These are phyloP conservation scores for Centruroides vittatus DNA, from an alignment of 1,140 invertebrate genomes.

Conservation along the genomic window DNA sequence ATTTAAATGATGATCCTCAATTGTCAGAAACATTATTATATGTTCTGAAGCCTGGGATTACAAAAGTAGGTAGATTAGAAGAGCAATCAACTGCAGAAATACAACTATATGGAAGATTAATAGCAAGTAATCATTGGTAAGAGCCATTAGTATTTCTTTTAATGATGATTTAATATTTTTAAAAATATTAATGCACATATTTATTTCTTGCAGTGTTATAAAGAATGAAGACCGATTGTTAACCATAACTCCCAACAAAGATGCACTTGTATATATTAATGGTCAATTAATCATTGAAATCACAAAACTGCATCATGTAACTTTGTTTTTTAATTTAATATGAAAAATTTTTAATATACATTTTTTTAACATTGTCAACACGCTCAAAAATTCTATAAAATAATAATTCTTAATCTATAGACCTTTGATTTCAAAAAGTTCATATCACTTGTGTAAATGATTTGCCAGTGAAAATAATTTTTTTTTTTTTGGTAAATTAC, in stretches of 20 bases:
- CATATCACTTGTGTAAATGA: no score
- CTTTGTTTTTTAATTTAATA: no score
- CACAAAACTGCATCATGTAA: constrained; percentile 33
- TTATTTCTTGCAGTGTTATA: constrained; percentile 1
- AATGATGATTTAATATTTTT: no score
- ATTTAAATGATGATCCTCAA: constrained; percentile 52
- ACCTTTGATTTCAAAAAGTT: no score
- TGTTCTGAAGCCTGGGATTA: constrained; percentile 35
- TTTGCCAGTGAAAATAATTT: no score
- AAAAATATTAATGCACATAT: constrained; percentile 18
- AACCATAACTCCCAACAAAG: constrained; percentile 25
- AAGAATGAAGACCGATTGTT: constrained; percentile 8
- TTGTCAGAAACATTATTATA: constrained; percentile 52
- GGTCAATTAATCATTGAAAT: constrained; percentile 37
- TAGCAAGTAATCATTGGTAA: constrained; percentile 39
- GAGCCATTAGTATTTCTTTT: no score
- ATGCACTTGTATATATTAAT: constrained; percentile 48
- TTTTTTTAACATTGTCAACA: no score
- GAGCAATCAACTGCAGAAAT: constrained; percentile 36
- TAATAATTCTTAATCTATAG: no score
- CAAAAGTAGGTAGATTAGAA: constrained; percentile 27
- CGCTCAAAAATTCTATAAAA: no score
- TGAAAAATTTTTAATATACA: no score
- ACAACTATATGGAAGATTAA: constrained; percentile 44
- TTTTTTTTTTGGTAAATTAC: no score